Evolutionary conservation across 2,888 invertebrate species (phyloP).

Genomic region (Amiota communis): DNA sequence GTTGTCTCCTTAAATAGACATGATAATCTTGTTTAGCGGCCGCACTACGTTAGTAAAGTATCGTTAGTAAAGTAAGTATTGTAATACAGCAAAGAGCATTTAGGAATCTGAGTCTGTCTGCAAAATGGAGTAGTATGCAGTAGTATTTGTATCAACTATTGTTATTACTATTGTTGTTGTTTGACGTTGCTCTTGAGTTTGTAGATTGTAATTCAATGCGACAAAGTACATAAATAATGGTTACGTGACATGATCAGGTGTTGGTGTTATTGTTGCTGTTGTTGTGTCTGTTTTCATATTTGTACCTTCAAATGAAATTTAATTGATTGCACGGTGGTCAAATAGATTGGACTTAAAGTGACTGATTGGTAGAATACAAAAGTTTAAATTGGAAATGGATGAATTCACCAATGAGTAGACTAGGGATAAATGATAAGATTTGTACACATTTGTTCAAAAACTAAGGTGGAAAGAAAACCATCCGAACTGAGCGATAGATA

Average conservation of each 20-base stretch:
- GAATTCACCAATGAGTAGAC: background rate
- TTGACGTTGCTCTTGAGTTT: background rate
- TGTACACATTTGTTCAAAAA: too few relatives aligned
- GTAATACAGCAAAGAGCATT: background rate
- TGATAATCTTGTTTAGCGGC: conserved; percentile 14
- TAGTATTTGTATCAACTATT: background rate
- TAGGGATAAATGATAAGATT: too few relatives aligned
- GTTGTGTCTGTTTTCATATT: background rate
- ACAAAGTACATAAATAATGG: conserved; percentile 36
- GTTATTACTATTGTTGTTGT: background rate
- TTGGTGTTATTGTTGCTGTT: conserved; percentile 31
- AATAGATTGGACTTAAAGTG: conserved; percentile 9
- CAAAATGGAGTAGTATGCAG: background rate
- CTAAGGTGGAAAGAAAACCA: too few relatives aligned
- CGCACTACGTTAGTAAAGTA: conserved; percentile 7
- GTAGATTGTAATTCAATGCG: conserved; percentile 13
- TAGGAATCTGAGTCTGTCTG: background rate
- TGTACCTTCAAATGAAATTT: background rate
- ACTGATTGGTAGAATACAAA: conserved; percentile 20
- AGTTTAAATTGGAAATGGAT: background rate
- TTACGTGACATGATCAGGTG: conserved; percentile 66
- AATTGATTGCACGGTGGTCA: conserved; percentile 25
- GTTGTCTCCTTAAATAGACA: conserved; percentile 61
- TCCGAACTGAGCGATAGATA: too few relatives aligned
- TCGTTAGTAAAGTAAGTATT: background rate